Base-by-base conservation (phyloP, 2,113 vertebrate species). In the Cyanistes caeruleus region DNA sequence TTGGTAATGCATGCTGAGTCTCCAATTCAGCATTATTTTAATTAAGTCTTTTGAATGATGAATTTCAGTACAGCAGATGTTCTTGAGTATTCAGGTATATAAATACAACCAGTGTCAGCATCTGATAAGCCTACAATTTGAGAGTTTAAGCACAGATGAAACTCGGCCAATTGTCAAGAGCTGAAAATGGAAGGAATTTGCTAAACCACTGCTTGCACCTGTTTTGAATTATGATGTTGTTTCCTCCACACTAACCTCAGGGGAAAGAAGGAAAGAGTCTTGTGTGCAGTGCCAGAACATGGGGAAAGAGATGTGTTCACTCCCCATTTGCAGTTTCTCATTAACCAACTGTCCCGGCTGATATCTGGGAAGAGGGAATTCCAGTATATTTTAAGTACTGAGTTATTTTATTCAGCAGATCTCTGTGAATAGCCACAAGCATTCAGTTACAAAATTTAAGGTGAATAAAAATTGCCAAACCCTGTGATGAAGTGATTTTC, bases 81-180 rank as follows among this genome's bases (percentile, higher is more conserved):
- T 97, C 88, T 76, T 37, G 85, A 77, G 92, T 83, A 93, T 95
- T 97, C 96, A 97, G 97, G 97, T 97, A 94, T 77, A 97, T 89
- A 96, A 96, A 96, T 88, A 96, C 69, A 85, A 46, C 72, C 46
- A 30, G 39, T 51, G n/a, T 94, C 80, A 91, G 67, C 84, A 85
- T 94, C 95, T 76, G 72, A 90, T 92, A 96, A 95, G 68, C 81
- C 88, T 82, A 84, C 68, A 87, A 49, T 93, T 95, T 91, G 79
- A 77, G 75, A 93, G 78, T 96, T 97, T 84, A 93, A 93, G 44
- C 77, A 86, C 49, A 82, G 22, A 44, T 30, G 44, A 93, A 96
- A 87, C 27, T 33, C 33, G 65, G 93, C 76, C 77, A 93, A 92
- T 81, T 91, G 90, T 92, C 37, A 5, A 91, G 94, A 95, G 58